Base-by-base conservation (phyloP, 2,797 vertebrate species). In the Siniperca scherzeri region DNA sequence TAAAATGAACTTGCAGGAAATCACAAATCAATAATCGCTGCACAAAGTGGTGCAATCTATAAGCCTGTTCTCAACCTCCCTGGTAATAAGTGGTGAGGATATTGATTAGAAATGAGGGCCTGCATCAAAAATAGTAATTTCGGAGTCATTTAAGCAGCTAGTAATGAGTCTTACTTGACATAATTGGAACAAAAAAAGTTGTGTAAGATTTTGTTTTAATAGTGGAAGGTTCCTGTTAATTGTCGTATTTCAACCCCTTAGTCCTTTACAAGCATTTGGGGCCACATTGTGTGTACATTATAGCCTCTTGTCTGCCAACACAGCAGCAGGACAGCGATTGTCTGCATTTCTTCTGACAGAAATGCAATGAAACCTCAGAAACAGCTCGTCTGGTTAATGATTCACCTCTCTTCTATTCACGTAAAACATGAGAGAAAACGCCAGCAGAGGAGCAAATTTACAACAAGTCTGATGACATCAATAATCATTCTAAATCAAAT, bases 291-390 rank as follows among this genome's bases (percentile, higher is more conserved):
- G 75, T 56, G 36, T 7, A 22, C 69, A 71, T 19, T 59, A 48
- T 14, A 66, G 67, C 70, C 36, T 64, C 42, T 59, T 3, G 40
- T 72, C 80, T 82, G 69, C 44, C 57, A 86, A 27, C 38, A 74
- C n/a, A 80, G 72, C 73, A 79, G 79, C 78, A 70, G 61, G 55
- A 30, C 50, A 16, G 64, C 36, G 1, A 60, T 3, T 6, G 74
- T 86, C 66, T 82, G 70, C 22, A 30, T 19, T 70, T 74, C 36
- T 61, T 65, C 61, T 60, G 80, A 77, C 44, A 80, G 70, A 78
- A 73, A 80, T 71, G 73, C 85, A 74, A 76, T 88, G 80, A 86
- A 89, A 85, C 42, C 38, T 8, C 19, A 65, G 67, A 80, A 86
- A 78, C 72, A 16, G 52, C 71, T 71, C 1, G 27, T 70, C 33